phyloP scores from a whole-genome alignment of 2,888 invertebrate species.

The Dynastes hyllus region DNA sequence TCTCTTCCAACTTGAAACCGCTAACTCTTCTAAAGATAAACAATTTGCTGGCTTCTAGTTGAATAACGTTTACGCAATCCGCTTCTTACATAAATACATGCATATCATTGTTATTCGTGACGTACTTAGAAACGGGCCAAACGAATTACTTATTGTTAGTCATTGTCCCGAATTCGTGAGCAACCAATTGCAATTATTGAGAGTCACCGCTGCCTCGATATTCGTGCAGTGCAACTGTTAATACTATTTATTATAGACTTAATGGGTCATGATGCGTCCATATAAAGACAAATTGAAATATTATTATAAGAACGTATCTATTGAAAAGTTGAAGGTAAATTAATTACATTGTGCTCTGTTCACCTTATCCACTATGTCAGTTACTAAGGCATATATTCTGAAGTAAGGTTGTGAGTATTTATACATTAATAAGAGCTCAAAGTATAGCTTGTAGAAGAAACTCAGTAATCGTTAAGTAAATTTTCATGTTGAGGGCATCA shows the following conservation, averaged over 20 bases:
- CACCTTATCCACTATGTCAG: too few relatives aligned
- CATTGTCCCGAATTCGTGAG: neutral
- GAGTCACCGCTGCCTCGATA: neutral
- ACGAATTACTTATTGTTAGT: neutral
- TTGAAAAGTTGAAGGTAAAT: too few relatives aligned
- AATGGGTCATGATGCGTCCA: too few relatives aligned
- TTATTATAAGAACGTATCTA: too few relatives aligned
- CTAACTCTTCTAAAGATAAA: slow-evolving; percentile 10
- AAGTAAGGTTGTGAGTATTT: too few relatives aligned
- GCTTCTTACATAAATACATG: neutral
- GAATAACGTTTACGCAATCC: neutral
- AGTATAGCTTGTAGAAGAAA: too few relatives aligned
- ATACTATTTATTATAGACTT: neutral
- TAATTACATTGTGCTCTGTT: too few relatives aligned
- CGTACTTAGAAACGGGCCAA: neutral
- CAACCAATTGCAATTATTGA: slow-evolving; percentile 12
- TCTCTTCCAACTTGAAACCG: slow-evolving; percentile 1
- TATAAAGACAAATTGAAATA: too few relatives aligned
- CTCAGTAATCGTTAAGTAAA: too few relatives aligned
- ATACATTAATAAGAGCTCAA: too few relatives aligned
- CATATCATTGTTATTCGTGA: slow-evolving; percentile 1
- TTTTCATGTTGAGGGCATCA: too few relatives aligned
- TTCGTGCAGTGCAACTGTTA: slow-evolving; percentile 1
- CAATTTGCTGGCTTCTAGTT: neutral
- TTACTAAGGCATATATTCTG: too few relatives aligned